Conservation (phyloP, 2,888 invertebrate species). For the Actias luna region DNA sequence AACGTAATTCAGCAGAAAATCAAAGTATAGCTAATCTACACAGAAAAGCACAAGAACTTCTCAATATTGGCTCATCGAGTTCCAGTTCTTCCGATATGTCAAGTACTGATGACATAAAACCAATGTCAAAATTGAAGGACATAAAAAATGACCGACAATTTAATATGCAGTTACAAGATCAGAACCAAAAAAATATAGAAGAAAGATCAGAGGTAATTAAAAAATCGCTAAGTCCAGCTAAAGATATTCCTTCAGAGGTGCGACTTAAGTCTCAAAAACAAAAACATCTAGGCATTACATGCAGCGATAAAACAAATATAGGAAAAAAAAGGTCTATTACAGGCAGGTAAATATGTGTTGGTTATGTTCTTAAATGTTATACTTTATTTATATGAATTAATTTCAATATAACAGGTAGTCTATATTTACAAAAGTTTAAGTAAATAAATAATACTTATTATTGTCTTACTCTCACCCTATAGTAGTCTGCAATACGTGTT, state of each 20-base stretch:
- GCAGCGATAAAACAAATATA: background rate
- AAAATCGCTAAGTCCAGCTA: background rate
- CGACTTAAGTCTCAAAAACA: background rate
- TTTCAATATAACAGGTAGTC: no score
- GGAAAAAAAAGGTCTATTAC: background rate
- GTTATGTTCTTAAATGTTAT: no score
- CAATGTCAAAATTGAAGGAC: conserved; percentile 23
- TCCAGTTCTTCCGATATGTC: conserved; percentile 63
- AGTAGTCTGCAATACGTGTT: no score
- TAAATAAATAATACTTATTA: no score
- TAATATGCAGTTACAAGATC: background rate
- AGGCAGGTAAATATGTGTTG: conserved; percentile 3
- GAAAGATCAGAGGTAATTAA: background rate
- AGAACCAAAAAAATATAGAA: background rate
- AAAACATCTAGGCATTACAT: background rate
- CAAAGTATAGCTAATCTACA: conserved; percentile 65
- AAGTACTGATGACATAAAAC: conserved; percentile 37
- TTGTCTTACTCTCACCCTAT: no score
- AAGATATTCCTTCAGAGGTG: background rate
- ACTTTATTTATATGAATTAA: no score
- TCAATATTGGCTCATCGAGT: conserved; percentile 56
- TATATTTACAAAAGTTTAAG: no score
- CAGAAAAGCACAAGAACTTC: conserved; percentile 67
- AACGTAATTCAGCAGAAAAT: conserved; percentile 27
- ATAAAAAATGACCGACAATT: conserved; percentile 8